Evolutionary conservation across 1,140 invertebrate species (phyloP).

Genomic region (Leucophenga varia): DNA sequence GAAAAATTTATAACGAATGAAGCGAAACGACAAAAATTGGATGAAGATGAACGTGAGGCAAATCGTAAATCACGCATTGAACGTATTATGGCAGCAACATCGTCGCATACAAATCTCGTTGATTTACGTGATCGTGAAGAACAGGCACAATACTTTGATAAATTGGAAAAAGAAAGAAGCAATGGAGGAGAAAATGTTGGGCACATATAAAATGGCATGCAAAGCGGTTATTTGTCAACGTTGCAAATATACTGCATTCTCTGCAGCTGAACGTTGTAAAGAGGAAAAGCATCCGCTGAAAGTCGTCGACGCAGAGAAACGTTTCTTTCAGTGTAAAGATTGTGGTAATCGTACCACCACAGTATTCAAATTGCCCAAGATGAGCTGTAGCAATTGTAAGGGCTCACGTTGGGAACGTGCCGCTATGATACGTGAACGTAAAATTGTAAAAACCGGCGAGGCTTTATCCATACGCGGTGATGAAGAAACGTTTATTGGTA

Average conservation of each 20-base stretch:
- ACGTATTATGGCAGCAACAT: slow-evolving; percentile 77
- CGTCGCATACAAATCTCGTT: slow-evolving; percentile 74
- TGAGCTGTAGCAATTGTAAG: slow-evolving; percentile 76
- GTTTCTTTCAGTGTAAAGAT: slow-evolving; percentile 87
- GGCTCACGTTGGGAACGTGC: slow-evolving; percentile 74
- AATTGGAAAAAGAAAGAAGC: slow-evolving; percentile 85
- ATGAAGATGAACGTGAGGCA: slow-evolving; percentile 55
- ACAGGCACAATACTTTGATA: slow-evolving; percentile 84
- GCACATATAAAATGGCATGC: slow-evolving; percentile 78
- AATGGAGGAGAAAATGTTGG: slow-evolving; percentile 90
- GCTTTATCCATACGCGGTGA: slow-evolving; percentile 70
- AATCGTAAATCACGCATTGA: slow-evolving; percentile 70
- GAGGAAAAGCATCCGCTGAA: slow-evolving; percentile 76
- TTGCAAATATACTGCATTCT: slow-evolving; percentile 88
- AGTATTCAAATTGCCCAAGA: slow-evolving; percentile 74
- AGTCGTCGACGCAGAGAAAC: slow-evolving; percentile 76
- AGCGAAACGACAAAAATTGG: slow-evolving; percentile 58
- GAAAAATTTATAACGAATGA: slow-evolving; percentile 53
- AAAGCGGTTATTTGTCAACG: slow-evolving; percentile 86
- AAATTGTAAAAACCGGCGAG: slow-evolving; percentile 57
- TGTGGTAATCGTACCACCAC: slow-evolving; percentile 81
- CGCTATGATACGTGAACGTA: slow-evolving; percentile 77
- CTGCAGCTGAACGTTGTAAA: slow-evolving; percentile 81
- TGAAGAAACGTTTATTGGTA: slow-evolving; percentile 70
- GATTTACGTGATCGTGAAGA: slow-evolving; percentile 71